Evolutionary conservation across 2,888 invertebrate genomes (phyloP).

Genomic region (Andrena hattorfiana): DNA sequence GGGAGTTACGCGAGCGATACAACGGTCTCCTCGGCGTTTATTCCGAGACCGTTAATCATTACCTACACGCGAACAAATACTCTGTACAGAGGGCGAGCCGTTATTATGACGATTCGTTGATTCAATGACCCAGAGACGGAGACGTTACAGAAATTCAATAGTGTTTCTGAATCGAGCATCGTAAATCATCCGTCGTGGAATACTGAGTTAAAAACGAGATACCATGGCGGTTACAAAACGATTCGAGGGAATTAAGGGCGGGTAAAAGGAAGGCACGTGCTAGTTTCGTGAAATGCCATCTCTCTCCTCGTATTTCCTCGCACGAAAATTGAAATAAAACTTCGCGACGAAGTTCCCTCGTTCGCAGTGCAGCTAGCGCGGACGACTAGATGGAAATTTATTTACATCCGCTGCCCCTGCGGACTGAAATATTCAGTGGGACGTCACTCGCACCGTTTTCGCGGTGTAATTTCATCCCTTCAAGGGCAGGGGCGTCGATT

Average conservation of each 20-base stretch:
- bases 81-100: not conserved
- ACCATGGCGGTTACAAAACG: slow-evolving; percentile 9
- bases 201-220: not conserved
- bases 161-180: not conserved
- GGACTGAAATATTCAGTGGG: not conserved
- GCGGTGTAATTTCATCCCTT: not conserved
- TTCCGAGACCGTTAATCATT: slow-evolving; percentile 34
- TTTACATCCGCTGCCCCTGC: slow-evolving; percentile 7
- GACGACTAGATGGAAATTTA: slow-evolving; percentile 16
- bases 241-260: not conserved
- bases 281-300: not conserved
- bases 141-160: not conserved
- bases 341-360: slow-evolving; percentile 33
- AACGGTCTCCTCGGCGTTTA: not conserved
- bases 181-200: slow-evolving; percentile 33
- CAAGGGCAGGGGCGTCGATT: not conserved
- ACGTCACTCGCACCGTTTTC: not conserved
- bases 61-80: slow-evolving; percentile 22
- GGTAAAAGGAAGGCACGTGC: not conserved
- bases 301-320: not conserved
- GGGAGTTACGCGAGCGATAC: not conserved
- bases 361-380: not conserved
- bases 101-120: slow-evolving; percentile 26
- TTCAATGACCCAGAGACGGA: slow-evolving; percentile 7
- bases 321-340: slow-evolving; percentile 40